Evolutionary conservation across 2,888 invertebrate species (phyloP).

Genomic region (Eupithecia centaureata): DNA sequence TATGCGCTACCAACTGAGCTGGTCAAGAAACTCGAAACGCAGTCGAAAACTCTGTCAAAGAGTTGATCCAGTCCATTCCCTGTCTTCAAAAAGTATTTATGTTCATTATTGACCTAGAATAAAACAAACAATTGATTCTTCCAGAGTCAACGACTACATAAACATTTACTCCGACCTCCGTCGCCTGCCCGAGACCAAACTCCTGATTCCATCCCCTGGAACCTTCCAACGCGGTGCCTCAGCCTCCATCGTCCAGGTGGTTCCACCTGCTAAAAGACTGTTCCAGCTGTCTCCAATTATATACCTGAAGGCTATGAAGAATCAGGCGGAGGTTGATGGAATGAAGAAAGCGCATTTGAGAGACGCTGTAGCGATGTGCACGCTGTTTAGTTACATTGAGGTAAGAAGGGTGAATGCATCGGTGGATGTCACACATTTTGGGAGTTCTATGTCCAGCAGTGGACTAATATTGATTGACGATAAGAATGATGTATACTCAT

Average conservation of each 20-base stretch:
- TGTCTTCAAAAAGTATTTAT: background rate
- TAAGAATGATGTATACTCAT: no score
- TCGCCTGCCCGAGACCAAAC: constrained; percentile 84
- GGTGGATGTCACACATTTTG: background rate
- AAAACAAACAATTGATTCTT: constrained; percentile 36
- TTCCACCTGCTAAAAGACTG: constrained; percentile 84
- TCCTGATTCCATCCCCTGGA: constrained; percentile 88
- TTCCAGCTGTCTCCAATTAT: constrained; percentile 91
- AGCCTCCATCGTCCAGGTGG: constrained; percentile 85
- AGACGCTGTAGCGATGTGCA: constrained; percentile 95
- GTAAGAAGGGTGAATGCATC: constrained; percentile 31
- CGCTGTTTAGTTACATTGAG: constrained; percentile 86
- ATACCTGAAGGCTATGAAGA: constrained; percentile 94
- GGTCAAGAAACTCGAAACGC: no score
- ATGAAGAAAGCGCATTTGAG: constrained; percentile 93
- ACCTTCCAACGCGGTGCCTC: constrained; percentile 89
- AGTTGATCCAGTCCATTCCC: background rate
- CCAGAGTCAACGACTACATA: constrained; percentile 87
- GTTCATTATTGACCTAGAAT: background rate
- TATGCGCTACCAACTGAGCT: no score
- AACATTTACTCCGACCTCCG: constrained; percentile 88
- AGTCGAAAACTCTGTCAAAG: no score
- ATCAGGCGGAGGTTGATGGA: constrained; percentile 89
- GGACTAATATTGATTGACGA: no score
- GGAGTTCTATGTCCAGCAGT: no score